Percentiles rank a stretch among this genome's conserved stretches.
These are phyloP conservation scores for Dryoscopus gambensis DNA, from an alignment of 2,113 vertebrate genomes.

Conservation along the genomic window DNA sequence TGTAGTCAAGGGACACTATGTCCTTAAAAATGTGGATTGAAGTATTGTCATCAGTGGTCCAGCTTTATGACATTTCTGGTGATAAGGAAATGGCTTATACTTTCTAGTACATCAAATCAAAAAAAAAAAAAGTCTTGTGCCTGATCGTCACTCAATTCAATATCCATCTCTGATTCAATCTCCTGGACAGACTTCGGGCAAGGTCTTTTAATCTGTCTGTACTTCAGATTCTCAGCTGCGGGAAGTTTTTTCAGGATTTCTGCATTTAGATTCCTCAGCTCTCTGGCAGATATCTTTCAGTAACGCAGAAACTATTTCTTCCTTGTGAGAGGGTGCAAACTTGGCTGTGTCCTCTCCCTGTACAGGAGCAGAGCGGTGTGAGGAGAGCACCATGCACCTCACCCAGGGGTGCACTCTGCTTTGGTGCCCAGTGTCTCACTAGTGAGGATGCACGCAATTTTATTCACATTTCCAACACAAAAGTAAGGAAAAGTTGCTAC, in stretches of 20 bases:
- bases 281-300: neutral
- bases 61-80: neutral
- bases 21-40: neutral
- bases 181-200: neutral
- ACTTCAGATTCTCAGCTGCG: neutral
- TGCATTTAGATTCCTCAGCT: neutral
- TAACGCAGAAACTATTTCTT: neutral
- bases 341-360: accelerated
- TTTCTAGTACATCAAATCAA: neutral
- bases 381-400: accelerated
- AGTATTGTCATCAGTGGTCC: neutral
- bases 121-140: neutral
- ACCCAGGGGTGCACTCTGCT: neutral
- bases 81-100: neutral
- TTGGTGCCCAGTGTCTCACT: neutral
- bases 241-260: neutral
- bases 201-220: neutral
- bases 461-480: neutral
- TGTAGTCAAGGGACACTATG: neutral
- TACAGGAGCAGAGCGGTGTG: accelerated
- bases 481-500: neutral
- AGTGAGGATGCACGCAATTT: accelerated
- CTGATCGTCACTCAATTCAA: neutral
- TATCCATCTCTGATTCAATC: neutral
- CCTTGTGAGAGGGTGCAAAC: neutral